phyloP scores from a whole-genome alignment of 2,888 invertebrate species.

The Endomychus coccineus region DNA sequence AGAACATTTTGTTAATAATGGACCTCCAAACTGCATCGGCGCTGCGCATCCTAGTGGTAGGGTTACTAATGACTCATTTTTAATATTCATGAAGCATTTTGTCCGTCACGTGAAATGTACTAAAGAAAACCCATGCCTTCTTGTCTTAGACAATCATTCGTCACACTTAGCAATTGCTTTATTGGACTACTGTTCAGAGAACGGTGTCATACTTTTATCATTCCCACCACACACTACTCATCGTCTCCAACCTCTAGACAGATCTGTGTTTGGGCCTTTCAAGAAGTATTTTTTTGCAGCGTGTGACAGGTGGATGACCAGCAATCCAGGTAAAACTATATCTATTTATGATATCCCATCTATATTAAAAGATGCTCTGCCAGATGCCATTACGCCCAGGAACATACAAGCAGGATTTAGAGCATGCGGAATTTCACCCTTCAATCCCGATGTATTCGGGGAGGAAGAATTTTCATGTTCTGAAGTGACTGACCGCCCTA shows the following conservation, averaged over 20 bases:
- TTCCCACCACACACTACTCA: slow-evolving; percentile 11
- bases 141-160: slow-evolving; percentile 3
- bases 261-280: slow-evolving; percentile 15
- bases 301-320: slow-evolving; percentile 18
- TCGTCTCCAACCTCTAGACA: slow-evolving; percentile 17
- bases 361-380: slow-evolving; percentile 13
- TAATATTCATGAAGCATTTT: slow-evolving; percentile 5
- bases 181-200: slow-evolving; percentile 6
- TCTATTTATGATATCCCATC: slow-evolving; percentile 19
- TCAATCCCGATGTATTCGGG: slow-evolving; percentile 18
- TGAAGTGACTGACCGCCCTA: slow-evolving; percentile 10
- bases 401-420: slow-evolving; percentile 23
- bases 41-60: slow-evolving; percentile 2
- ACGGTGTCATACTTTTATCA: slow-evolving; percentile 4
- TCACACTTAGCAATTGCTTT: slow-evolving; percentile 4
- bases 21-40: too few relatives aligned
- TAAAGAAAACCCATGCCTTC: background rate
- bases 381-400: slow-evolving; percentile 11
- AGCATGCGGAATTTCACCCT: slow-evolving; percentile 23
- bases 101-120: background rate
- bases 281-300: slow-evolving; percentile 10
- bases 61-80: slow-evolving; percentile 4
- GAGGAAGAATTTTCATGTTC: slow-evolving; percentile 18
- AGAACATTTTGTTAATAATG: too few relatives aligned
- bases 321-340: slow-evolving; percentile 18